Evolutionary conservation across 2,888 invertebrate genomes (phyloP), one percentile per base, ranked within the genome.

Genomic region (Anaspis maculata): DNA sequence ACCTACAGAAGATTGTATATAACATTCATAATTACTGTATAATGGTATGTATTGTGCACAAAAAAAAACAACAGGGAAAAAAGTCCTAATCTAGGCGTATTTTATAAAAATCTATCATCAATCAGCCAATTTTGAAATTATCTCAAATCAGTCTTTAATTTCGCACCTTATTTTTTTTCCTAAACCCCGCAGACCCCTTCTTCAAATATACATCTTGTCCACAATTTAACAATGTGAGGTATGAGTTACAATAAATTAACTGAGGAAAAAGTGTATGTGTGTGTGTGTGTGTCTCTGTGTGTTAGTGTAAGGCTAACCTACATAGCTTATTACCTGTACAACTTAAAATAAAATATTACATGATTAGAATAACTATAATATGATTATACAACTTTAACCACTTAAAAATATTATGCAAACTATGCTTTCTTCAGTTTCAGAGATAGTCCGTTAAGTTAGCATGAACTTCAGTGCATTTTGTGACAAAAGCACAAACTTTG

Each of bases 381-480:
- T 37, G 30, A 33, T 30, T 33, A 37, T 38, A 33, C 40, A 35
- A 39, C 36, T 45, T 30, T 45, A 48, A 49, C 44, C 46, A 42
- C 46, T 48, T 49, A 46, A 48, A 48, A 50, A 47, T 44, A 44
- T 42, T 38, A 41, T 41, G 43, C 43, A 41, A 43, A 43, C 43
- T 43, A 43, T 43, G 40, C 38, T 43, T 41, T 35, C 25, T n/a
- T n/a, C n/a, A n/a, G n/a, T n/a, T n/a, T n/a, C n/a, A n/a, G n/a
- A n/a, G n/a, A n/a, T n/a, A n/a, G n/a, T n/a, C n/a, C n/a, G n/a
- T n/a, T n/a, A n/a, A n/a, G n/a, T n/a, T n/a, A n/a, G n/a, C n/a
- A n/a, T n/a, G n/a, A n/a, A n/a, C n/a, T n/a, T n/a, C n/a, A n/a
- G n/a, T n/a, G n/a, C n/a, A n/a, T n/a, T n/a, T n/a, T n/a, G n/a